Conservation (phyloP, 2,797 vertebrate genomes). For the Ctenopoma kingsleyae region DNA sequence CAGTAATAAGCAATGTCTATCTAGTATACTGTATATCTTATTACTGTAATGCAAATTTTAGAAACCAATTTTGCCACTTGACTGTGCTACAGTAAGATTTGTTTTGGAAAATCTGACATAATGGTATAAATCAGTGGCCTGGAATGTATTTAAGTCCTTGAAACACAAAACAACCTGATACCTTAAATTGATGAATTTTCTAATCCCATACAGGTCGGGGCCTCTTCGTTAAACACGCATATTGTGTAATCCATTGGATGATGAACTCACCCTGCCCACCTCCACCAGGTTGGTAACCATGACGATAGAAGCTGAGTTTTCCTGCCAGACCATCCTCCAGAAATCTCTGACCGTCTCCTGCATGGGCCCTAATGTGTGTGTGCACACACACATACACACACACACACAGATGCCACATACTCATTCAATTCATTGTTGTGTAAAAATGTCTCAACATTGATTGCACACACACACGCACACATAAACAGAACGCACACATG, state of each 20-base stretch:
- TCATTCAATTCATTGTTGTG: constrained; percentile 1
- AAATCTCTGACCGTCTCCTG: constrained; percentile 98
- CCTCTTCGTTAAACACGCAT: constrained; percentile 3
- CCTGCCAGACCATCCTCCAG: constrained; percentile 99
- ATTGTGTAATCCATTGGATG: constrained; percentile 13
- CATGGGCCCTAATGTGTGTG: constrained; percentile 90
- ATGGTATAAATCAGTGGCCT: too few relatives aligned
- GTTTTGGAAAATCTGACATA: too few relatives aligned
- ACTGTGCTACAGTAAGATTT: too few relatives aligned
- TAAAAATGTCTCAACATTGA: constrained; percentile 24
- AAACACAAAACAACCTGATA: too few relatives aligned
- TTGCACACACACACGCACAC: constrained; percentile 16
- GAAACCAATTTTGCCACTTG: too few relatives aligned
- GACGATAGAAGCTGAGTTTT: constrained; percentile 96
- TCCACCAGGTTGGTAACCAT: constrained; percentile 99
- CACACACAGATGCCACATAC: constrained; percentile 18
- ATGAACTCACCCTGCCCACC: constrained; percentile 94
- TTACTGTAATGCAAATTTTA: too few relatives aligned
- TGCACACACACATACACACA: constrained; percentile 29
- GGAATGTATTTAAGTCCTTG: too few relatives aligned
- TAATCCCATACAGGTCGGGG: not conserved
- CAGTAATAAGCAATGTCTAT: too few relatives aligned
- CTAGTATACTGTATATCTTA: too few relatives aligned
- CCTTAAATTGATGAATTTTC: not conserved
- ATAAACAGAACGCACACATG: constrained; percentile 6